Base-by-base conservation (phyloP, 2,797 vertebrate species). In the Chaetophractus vellerosus region DNA sequence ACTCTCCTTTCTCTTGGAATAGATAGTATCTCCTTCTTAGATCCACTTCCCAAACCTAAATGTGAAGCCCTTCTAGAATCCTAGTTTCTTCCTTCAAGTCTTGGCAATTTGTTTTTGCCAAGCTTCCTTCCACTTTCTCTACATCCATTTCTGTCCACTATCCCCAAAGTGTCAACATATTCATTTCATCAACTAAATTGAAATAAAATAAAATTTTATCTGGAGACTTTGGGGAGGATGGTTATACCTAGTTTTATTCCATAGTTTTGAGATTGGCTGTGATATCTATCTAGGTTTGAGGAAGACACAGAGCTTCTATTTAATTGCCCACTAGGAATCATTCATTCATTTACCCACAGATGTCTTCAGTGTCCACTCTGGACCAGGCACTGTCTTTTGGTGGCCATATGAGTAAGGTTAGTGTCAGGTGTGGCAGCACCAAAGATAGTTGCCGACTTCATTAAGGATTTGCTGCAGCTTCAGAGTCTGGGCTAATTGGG, bases 191-290 rank as follows among this genome's bases (percentile, higher is more conserved):
- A 18, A 45, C 28, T 38, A 50, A 45, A n/a, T 16, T 10, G 66
- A 90, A 88, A 94, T 28, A 63, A 63, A 63, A 57, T 66, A 28
- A 38, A 48, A 41, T 71, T 74, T 61, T 45, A 19, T 11, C 48
- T 78, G 69, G 68, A 90, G 71, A 80, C 11, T 36, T 36, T 31
- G 61, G 59, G 59, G n/a, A 59, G 57, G 33, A 48, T 21, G 75
- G 68, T 63, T 76, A 1, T 38, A 16, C 38, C 45, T 45, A 45
- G 21, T 26, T 5, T 52, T 38, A 9, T 21, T 31, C 12, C 0
- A 21, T 4, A 55, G 10, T 57, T 85, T 64, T 28, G 79, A 63
- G 61, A 76, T 88, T 12, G 74, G 38, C 52, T 24, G 0, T 66
- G 28, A 12, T 9, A 2, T 45, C 31, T 9, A 2, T 45, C 31